A percentile compares a stretch with the other conserved stretches of the same genome.
Conservation (phyloP, 2,113 vertebrate species). For the Gavialis gangeticus region DNA sequence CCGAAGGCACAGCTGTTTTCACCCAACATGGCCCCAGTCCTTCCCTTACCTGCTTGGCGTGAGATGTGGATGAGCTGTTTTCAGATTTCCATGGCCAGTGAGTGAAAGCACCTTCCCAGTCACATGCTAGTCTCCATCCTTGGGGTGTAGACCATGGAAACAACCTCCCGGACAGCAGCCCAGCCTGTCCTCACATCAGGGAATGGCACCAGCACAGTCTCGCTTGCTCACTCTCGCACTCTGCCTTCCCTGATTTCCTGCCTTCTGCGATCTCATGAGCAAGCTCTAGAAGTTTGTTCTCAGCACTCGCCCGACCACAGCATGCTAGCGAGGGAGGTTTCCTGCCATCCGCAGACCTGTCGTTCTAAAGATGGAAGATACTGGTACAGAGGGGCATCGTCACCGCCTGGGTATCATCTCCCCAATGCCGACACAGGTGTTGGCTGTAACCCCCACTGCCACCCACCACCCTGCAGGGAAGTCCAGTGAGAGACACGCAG, state of each 20-base stretch:
- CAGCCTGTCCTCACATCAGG: not conserved
- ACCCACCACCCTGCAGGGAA: not conserved
- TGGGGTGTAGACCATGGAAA: fast-evolving
- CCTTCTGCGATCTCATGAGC: conserved; percentile 21
- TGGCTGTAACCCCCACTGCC: not conserved
- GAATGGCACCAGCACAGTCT: not conserved
- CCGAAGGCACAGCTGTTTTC: fast-evolving
- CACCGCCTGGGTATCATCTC: not conserved
- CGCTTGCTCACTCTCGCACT: not conserved
- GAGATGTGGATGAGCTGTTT: fast-evolving
- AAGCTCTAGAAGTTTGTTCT: not conserved
- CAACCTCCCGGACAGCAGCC: not conserved
- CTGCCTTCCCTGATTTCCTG: conserved; percentile 63
- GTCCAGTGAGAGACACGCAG: not conserved
- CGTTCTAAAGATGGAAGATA: not conserved
- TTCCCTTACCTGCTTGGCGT: conserved; percentile 16
- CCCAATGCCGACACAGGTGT: too few species aligned
- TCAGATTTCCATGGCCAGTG: not conserved
- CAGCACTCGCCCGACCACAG: conserved; percentile 60
- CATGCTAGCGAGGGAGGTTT: conserved; percentile 42
- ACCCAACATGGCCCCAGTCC: fast-evolving
- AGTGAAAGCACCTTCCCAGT: not conserved
- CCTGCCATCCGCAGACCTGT: conserved; percentile 41
- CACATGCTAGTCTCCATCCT: not conserved
- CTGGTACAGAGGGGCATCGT: not conserved